Base-by-base conservation (phyloP, 2,113 vertebrate species). In the Struthidea cinerea region DNA sequence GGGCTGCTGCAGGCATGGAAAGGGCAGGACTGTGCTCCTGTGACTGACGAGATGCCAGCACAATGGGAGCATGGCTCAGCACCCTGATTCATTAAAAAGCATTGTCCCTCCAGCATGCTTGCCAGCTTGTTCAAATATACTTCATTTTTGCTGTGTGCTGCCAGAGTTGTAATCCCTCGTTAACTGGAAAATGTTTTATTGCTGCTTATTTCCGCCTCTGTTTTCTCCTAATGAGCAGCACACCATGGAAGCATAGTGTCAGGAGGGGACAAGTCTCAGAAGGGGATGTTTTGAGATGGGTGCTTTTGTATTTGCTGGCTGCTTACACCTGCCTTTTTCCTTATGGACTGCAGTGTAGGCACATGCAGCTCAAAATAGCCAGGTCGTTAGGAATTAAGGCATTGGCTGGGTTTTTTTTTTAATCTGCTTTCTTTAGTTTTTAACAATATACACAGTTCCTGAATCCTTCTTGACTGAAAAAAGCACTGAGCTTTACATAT, bases 31-130 rank as follows among this genome's bases (percentile, higher is more conserved):
- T 39, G 33, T 35, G 44, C 30, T 79, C 18, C 61, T 22, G 56
- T 6, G 5, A 10, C 59, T 71, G 59, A 42, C 0, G 0, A 33
- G 32, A 33, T 0, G 4, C 33, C 46, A 69, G 32, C n/a, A 55
- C 47, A 39, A 27, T 0, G 0, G 39, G 21, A 92, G 9, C 28
- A 35, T 22, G 41, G 50, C 15, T 84, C 52, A 57, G 52, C 21
- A 33, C n/a, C 30, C 30, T 4, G 0, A 32, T 41, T 73, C 41
- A 30, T 22, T 44, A 44, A 50, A 80, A 60, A 46, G 8, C 52
- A 69, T 22, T 35, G 11, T 59, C 22, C 39, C 32, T 56, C 17
- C 55, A 50, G 41, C 22, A 16, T 19, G 23, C 47, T 33, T 5
- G 0, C 18, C 41, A 79, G 35, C 53, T 86, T 52, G 41, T 53